A percentile compares a stretch with the other conserved stretches of the same genome.
These are phyloP conservation scores for Volucella inanis DNA, from an alignment of 2,888 invertebrate species.

Conservation along the genomic window DNA sequence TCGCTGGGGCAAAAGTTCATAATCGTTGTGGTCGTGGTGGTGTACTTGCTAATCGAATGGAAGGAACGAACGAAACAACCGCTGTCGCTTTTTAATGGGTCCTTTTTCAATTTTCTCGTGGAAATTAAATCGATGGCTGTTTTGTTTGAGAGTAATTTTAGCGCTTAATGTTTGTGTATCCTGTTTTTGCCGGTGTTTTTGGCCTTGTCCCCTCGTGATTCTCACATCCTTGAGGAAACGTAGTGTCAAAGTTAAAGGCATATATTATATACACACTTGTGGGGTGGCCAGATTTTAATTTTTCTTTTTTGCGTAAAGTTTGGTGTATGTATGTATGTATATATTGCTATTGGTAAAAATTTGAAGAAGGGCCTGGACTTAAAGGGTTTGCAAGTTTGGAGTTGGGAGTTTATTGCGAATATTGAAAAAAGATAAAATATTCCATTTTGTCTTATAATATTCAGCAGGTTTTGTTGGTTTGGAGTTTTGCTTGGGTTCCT, in stretches of 20 bases:
- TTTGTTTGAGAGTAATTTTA: slow-evolving; percentile 60
- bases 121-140: slow-evolving; percentile 62
- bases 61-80: slow-evolving; percentile 64
- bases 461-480: too few relatives aligned
- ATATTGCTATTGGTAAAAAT: too few relatives aligned
- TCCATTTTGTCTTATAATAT: too few relatives aligned
- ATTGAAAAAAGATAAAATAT: too few relatives aligned
- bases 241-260: slow-evolving; percentile 42
- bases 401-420: too few relatives aligned
- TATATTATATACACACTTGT: background rate
- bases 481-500: too few relatives aligned
- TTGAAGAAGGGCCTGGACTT: too few relatives aligned
- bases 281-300: too few relatives aligned
- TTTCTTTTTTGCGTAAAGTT: too few relatives aligned
- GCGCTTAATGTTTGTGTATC: slow-evolving; percentile 44
- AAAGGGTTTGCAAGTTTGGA: too few relatives aligned
- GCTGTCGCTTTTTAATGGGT: slow-evolving; percentile 61
- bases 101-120: slow-evolving; percentile 60
- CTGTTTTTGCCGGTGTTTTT: slow-evolving; percentile 6
- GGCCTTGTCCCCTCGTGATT: background rate
- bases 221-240: slow-evolving; percentile 36
- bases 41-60: slow-evolving; percentile 57
- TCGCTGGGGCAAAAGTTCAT: slow-evolving; percentile 45
- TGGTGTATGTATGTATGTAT: too few relatives aligned
- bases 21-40: slow-evolving; percentile 64